Percentiles rank a stretch among this genome's conserved stretches.
Evolutionary conservation across 2,797 vertebrate genomes (phyloP).

Genomic region (Staurois parvus): DNA sequence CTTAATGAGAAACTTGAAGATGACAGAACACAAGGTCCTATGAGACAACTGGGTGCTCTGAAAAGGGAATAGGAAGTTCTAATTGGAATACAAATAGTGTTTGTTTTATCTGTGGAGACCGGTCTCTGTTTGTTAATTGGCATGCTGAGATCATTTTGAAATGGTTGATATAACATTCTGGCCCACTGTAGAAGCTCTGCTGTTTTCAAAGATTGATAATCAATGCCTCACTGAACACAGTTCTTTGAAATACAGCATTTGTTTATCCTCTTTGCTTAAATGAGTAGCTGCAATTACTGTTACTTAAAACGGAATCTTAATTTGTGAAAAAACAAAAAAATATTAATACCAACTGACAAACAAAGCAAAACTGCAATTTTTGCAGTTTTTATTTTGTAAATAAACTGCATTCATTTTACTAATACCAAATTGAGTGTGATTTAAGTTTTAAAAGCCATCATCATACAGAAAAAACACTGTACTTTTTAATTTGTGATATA

Average conservation of each 20-base stretch:
- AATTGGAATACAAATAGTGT: conserved; percentile 71
- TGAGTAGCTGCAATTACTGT: conserved; percentile 81
- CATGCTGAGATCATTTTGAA: conserved; percentile 74
- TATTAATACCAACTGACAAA: conserved; percentile 70
- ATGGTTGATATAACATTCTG: conserved; percentile 73
- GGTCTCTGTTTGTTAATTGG: conserved; percentile 77
- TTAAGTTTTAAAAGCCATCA: not conserved
- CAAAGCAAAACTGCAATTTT: conserved; percentile 70
- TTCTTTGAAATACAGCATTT: conserved; percentile 75
- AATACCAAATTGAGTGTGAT: not conserved
- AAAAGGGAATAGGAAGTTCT: conserved; percentile 58
- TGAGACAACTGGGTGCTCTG: conserved; percentile 47
- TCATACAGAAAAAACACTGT: not conserved
- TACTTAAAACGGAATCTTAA: conserved; percentile 80
- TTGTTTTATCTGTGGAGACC: conserved; percentile 71
- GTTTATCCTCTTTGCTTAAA: conserved; percentile 80
- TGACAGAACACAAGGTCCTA: conserved; percentile 40
- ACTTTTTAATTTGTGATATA: not conserved
- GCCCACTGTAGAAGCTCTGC: conserved; percentile 76
- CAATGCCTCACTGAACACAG: conserved; percentile 78
- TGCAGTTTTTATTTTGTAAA: conserved; percentile 65
- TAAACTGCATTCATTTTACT: conserved; percentile 1
- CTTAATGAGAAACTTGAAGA: conserved; percentile 15
- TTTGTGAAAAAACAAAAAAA: conserved; percentile 69
- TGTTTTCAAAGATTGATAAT: conserved; percentile 83